Evolutionary conservation across 2,888 invertebrate genomes (phyloP).

Genomic region (Acleris laterana): DNA sequence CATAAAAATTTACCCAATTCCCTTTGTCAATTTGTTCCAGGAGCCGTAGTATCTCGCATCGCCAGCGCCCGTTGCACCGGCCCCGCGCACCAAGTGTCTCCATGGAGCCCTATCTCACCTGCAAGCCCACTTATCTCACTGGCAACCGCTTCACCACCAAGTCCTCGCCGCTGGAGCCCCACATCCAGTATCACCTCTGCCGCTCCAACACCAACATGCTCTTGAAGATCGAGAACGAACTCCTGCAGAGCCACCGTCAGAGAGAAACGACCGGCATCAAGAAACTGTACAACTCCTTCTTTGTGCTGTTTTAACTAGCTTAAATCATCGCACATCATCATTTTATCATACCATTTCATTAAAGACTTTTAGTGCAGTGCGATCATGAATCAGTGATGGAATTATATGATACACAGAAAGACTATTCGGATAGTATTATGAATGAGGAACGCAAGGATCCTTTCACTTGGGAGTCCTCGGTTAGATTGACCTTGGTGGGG

Average conservation of each 20-base stretch:
- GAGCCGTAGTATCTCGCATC: constrained; percentile 69
- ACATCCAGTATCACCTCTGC: constrained; percentile 65
- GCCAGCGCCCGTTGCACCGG: constrained; percentile 43
- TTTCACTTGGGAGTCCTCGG: constrained; percentile 72
- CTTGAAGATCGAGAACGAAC: constrained; percentile 88
- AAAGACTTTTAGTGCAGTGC: constrained; percentile 59
- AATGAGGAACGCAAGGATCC: constrained; percentile 67
- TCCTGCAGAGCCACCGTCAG: constrained; percentile 92
- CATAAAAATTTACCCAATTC: too few species aligned
- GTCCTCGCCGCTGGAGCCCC: constrained; percentile 57
- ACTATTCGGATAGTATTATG: constrained; percentile 61
- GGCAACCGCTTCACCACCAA: constrained; percentile 64
- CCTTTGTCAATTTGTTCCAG: constrained; percentile 49
- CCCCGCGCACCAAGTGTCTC: constrained; percentile 48
- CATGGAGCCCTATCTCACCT: constrained; percentile 65
- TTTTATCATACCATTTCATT: constrained; percentile 54
- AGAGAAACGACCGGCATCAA: constrained; percentile 93
- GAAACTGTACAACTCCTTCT: constrained; percentile 94
- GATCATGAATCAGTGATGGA: constrained; percentile 70
- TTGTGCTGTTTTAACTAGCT: constrained; percentile 90
- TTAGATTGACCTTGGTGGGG: constrained; percentile 63
- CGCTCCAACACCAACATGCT: constrained; percentile 85
- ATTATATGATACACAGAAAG: constrained; percentile 56
- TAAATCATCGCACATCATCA: constrained; percentile 50
- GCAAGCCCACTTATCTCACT: constrained; percentile 61